Evolutionary conservation across 2,113 vertebrate genomes (phyloP).

Genomic region (Rhizomys pruinosus): DNA sequence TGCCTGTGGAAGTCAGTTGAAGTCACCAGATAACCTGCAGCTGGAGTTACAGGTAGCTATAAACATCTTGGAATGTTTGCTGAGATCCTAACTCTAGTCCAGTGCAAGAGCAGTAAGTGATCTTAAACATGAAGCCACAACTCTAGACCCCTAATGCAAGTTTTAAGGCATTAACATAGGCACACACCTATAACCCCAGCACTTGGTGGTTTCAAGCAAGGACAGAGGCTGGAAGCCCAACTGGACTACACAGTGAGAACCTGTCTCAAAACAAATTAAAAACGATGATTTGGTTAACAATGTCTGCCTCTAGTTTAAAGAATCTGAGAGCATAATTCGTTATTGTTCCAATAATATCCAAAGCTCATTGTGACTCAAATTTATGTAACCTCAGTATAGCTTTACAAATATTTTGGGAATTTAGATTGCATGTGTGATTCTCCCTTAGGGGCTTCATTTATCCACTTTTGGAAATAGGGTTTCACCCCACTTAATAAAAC

Average conservation of each 20-base stretch:
- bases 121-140: too few species aligned
- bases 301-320: background rate
- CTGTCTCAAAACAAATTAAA: background rate
- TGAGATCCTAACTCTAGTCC: too few species aligned
- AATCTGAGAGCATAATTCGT: background rate
- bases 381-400: background rate
- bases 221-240: too few species aligned
- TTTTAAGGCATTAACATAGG: background rate
- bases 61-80: too few species aligned
- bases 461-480: background rate
- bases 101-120: too few species aligned
- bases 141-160: background rate
- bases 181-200: too few species aligned
- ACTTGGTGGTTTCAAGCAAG: too few species aligned
- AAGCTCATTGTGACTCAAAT: background rate
- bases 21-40: too few species aligned
- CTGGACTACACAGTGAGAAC: too few species aligned
- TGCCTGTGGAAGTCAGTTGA: too few species aligned
- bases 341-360: background rate
- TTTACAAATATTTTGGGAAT: background rate
- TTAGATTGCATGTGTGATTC: background rate
- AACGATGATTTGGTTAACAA: background rate
- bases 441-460: background rate
- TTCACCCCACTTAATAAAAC: background rate
- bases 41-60: too few species aligned